A percentile compares a stretch with the other conserved stretches of the same genome.
Evolutionary conservation across 2,888 invertebrate species (phyloP).

Genomic region (Oligia latruncula): DNA sequence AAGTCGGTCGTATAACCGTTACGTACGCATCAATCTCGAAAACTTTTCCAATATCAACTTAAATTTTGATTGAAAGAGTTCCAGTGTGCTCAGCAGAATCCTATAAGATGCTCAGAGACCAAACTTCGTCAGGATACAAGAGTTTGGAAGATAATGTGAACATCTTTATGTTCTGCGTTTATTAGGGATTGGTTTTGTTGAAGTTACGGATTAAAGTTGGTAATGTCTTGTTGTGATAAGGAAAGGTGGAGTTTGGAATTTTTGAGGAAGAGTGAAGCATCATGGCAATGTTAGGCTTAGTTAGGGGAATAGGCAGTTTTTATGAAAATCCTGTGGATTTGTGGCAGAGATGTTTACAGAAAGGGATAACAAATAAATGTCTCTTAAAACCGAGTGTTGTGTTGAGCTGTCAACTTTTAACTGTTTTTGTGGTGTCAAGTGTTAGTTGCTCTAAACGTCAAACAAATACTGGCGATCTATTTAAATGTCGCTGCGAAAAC

Average conservation of each 20-base stretch:
- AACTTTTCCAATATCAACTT: conserved; percentile 82
- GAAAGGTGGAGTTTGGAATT: not conserved
- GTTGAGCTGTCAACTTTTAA: not conserved
- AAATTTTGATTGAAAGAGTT: conserved; percentile 81
- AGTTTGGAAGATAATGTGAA: conserved; percentile 25
- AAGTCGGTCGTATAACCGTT: conserved; percentile 65
- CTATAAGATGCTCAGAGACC: conserved; percentile 43
- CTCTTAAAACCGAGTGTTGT: not conserved
- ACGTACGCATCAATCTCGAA: conserved; percentile 74
- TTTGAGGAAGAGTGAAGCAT: not conserved
- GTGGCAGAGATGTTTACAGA: not conserved
- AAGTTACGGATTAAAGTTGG: not conserved
- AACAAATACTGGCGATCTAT: not conserved
- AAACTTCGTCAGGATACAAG: conserved; percentile 51
- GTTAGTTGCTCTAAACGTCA: not conserved
- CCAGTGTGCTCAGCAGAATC: conserved; percentile 60
- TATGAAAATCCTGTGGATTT: not conserved
- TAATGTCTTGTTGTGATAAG: conserved; percentile 12
- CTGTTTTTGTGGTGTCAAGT: not conserved
- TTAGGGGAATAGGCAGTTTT: not conserved
- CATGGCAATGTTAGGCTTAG: no score
- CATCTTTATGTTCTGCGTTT: conserved; percentile 35
- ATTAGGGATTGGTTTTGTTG: conserved; percentile 15
- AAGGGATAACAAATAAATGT: not conserved
- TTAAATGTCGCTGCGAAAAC: no score